Base-by-base conservation (phyloP, 2,888 invertebrate genomes). In the Brenthis ino region DNA sequence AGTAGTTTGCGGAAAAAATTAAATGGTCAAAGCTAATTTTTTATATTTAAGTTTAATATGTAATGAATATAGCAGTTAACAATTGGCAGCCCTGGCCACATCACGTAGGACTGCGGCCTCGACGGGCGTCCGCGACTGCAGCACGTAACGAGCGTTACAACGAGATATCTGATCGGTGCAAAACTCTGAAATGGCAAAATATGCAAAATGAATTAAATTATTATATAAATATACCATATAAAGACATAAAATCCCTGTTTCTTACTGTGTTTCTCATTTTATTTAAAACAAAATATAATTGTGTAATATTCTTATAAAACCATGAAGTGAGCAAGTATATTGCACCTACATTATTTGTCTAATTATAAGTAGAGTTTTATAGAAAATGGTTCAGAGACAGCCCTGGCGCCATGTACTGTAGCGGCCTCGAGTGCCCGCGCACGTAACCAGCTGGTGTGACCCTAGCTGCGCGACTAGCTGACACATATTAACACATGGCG, bases 61-160 rank as follows among this genome's bases (percentile, higher is more conserved):
- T 33, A 63, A 53, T 54, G 2, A 43, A 43, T 43, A 24, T 37
- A 64, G 28, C 53, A 43, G 24, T 20, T 20, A 13, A n/a, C 48
- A 55, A 43, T 24, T 20, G 71, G 12, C 69, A 74, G 56, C 73
- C 73, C 69, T 73, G 61, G 14, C 50, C 37, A 50, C 51, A 57
- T 53, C 70, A 69, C 71, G 74, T 71, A 66, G 64, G 47, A 24
- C 48, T n/a, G 67, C 66, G 74, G 67, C 71, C 73, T 72, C 73
- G 71, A 58, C 68, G 55, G 55, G 28, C 55, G 66, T 67, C 64
- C 53, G 67, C 70, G 65, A 64, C 60, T 63, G 37, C 56, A 57
- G 66, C 66, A 57, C 70, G 72, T 72, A 64, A 67, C 61, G 53
- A 20, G 51, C 24, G 61, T 28, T 56, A 51, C 55, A 61, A 57